phyloP scores from a whole-genome alignment of 2,113 vertebrate species.

The Baryphthengus martii region DNA sequence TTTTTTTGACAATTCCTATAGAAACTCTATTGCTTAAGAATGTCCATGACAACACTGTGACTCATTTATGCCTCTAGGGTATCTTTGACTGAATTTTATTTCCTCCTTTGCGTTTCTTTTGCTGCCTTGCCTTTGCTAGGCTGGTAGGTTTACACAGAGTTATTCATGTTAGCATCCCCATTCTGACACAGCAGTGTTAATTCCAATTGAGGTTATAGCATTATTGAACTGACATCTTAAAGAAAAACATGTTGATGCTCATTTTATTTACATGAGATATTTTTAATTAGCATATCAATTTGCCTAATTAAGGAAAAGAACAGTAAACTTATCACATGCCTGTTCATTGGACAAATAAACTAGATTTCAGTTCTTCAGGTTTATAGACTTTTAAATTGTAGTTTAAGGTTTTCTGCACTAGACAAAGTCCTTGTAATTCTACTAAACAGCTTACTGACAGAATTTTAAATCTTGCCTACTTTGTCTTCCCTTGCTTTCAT shows the following conservation, averaged over 20 bases:
- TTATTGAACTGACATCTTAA: not conserved
- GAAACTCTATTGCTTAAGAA: not conserved
- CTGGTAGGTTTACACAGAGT: not conserved
- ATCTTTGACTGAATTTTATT: not conserved
- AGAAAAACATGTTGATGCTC: not conserved
- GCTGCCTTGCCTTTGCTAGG: not conserved
- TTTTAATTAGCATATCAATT: not conserved
- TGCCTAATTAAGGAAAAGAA: not conserved
- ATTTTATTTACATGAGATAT: not conserved
- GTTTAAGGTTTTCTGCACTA: not conserved
- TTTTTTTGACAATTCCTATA: not conserved
- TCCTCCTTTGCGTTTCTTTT: not conserved
- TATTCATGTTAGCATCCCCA: not conserved
- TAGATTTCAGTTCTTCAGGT: not conserved
- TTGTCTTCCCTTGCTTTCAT: not conserved
- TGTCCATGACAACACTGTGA: not conserved
- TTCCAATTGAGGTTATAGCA: not conserved
- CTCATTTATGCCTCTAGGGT: not conserved
- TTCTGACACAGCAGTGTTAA: not conserved
- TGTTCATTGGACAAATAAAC: not conserved
- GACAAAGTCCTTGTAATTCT: not conserved
- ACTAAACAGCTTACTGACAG: not conserved
- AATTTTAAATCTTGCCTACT: not conserved
- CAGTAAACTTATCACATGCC: not conserved
- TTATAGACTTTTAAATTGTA: not conserved